phyloP scores from a whole-genome alignment of 2,113 vertebrate genomes.

The Noctilio leporinus region DNA sequence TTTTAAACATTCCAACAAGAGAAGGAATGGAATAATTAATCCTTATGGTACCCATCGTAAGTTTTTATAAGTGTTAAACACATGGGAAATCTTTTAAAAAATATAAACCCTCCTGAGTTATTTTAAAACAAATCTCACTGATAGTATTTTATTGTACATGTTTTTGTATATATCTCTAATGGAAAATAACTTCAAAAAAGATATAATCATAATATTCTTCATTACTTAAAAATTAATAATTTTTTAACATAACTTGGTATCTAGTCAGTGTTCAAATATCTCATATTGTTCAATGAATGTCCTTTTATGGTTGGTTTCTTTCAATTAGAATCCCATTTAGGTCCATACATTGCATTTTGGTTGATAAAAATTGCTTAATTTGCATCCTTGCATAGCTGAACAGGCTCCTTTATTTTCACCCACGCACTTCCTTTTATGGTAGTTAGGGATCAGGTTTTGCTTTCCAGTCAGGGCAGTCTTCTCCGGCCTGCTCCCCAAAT shows the following conservation, averaged over 20 bases:
- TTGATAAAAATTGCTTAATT: not conserved
- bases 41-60: not conserved
- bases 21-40: conserved; percentile 4
- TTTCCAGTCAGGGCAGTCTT: not conserved
- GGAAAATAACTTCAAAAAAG: not conserved
- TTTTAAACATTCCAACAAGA: conserved; percentile 21
- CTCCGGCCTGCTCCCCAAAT: fast-evolving
- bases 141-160: not conserved
- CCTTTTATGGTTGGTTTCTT: conserved; percentile 1
- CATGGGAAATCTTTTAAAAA: not conserved
- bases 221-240: not conserved
- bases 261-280: not conserved
- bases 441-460: not conserved
- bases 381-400: not conserved
- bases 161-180: too few species aligned
- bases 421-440: not conserved
- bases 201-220: not conserved
- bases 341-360: not conserved
- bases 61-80: not conserved
- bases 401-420: not conserved
- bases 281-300: not conserved
- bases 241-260: not conserved
- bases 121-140: conserved; percentile 9
- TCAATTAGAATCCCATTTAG: not conserved
- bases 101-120: too few species aligned